phyloP scores from a whole-genome alignment of 2,888 invertebrate genomes.

The Phyllotreta striolata region DNA sequence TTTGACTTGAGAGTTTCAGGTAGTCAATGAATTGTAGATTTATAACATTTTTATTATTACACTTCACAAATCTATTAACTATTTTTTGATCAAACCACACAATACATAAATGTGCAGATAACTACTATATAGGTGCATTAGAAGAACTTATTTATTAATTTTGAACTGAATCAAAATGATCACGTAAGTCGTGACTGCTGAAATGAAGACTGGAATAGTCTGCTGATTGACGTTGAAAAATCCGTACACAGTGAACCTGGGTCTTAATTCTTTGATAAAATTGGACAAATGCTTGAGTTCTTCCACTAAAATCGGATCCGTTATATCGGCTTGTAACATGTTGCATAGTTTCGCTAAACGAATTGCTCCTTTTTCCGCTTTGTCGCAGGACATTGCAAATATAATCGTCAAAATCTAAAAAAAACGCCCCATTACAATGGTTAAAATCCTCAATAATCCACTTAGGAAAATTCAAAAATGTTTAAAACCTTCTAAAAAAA shows the following conservation, averaged over 20 bases:
- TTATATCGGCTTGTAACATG: constrained; percentile 16
- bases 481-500: no score
- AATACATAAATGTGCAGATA: no score
- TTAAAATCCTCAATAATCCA: no score
- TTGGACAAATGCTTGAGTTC: constrained; percentile 15
- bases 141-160: neutral
- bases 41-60: no score
- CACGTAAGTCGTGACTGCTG: constrained; percentile 22
- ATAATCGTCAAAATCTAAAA: constrained; percentile 23
- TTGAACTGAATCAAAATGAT: constrained; percentile 25
- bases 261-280: constrained; percentile 22
- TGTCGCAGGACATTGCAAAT: constrained; percentile 22
- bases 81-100: no score
- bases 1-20: no score
- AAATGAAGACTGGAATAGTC: constrained; percentile 27
- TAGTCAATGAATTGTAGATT: no score
- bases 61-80: no score
- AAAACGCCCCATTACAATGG: neutral
- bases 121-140: no score
- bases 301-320: constrained; percentile 22
- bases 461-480: no score
- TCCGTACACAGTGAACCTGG: constrained; percentile 18
- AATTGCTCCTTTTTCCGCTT: constrained; percentile 23
- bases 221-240: constrained; percentile 24
- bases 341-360: constrained; percentile 22